phyloP scores from a whole-genome alignment of 2,888 invertebrate genomes.

The Pediacus dermestoides region DNA sequence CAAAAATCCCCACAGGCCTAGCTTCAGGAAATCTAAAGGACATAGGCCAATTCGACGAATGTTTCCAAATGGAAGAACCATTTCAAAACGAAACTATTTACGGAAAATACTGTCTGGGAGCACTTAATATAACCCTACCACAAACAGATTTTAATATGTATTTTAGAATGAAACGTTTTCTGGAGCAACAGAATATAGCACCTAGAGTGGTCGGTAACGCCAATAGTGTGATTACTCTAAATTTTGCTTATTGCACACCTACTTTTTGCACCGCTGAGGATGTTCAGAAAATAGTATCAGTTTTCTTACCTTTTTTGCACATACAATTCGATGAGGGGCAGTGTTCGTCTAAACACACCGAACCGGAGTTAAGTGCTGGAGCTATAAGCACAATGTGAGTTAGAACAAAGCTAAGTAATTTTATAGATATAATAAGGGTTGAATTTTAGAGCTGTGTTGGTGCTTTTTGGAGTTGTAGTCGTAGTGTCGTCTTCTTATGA shows the following conservation, averaged over 20 bases:
- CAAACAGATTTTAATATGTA: too few relatives aligned
- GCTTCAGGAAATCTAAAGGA: constrained; percentile 10
- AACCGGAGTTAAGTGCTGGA: constrained; percentile 13
- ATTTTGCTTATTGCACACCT: constrained; percentile 15
- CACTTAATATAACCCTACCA: too few relatives aligned
- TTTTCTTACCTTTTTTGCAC: neutral
- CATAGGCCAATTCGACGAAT: constrained; percentile 17
- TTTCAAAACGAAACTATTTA: constrained; percentile 2
- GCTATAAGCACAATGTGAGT: constrained; percentile 14
- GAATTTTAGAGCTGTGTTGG: too few relatives aligned
- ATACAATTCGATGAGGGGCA: constrained; percentile 7
- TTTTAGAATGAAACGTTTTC: too few relatives aligned
- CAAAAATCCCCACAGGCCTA: constrained; percentile 13
- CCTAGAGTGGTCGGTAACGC: too few relatives aligned
- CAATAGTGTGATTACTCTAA: too few relatives aligned
- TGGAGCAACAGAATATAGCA: too few relatives aligned
- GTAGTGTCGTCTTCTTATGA: constrained; percentile 1
- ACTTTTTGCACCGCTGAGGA: constrained; percentile 11
- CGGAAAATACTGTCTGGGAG: constrained; percentile 17
- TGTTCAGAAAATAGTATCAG: constrained; percentile 2
- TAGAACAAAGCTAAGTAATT: neutral
- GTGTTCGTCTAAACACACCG: constrained; percentile 17
- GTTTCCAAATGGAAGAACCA: constrained; percentile 9
- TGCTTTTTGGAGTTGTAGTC: constrained; percentile 4
- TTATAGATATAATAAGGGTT: too few relatives aligned